Evolutionary conservation across 2,797 vertebrate genomes (phyloP).

Genomic region (Salmo trutta): DNA sequence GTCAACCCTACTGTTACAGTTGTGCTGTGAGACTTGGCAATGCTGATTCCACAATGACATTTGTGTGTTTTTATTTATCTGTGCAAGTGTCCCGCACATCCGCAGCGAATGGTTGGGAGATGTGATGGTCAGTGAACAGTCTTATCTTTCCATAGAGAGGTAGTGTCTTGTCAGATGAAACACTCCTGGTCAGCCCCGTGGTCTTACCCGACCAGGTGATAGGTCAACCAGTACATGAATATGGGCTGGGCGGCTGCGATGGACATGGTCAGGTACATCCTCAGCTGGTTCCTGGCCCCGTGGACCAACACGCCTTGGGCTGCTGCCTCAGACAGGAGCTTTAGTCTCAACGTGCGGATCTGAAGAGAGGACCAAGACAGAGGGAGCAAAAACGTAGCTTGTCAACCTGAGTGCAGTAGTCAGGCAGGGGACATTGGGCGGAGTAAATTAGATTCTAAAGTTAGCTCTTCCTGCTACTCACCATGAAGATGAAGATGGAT

Average conservation of each 20-base stretch:
- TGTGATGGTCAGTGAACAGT: background rate
- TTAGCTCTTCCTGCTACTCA: conserved; percentile 60
- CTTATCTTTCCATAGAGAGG: background rate
- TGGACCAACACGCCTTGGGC: conserved; percentile 84
- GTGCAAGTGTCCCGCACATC: conserved; percentile 22
- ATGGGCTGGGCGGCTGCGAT: conserved; percentile 88
- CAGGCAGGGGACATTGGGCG: background rate
- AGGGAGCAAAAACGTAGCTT: background rate
- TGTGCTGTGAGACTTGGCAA: conserved; percentile 49
- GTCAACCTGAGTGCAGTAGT: background rate
- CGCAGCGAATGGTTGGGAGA: conserved; percentile 4
- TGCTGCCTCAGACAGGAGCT: conserved; percentile 87
- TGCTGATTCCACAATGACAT: conserved; percentile 32
- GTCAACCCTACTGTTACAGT: conserved; percentile 42
- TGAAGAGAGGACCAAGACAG: conserved; percentile 42
- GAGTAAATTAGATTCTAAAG: background rate
- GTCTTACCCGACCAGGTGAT: conserved; percentile 85
- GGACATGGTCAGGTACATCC: conserved; percentile 93
- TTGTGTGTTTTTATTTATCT: conserved; percentile 28
- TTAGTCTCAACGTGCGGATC: conserved; percentile 88
- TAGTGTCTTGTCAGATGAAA: background rate
- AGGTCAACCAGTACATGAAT: conserved; percentile 96
- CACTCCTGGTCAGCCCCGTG: background rate
- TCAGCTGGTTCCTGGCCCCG: conserved; percentile 86
- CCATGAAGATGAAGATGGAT: conserved; percentile 89